Base-by-base conservation (phyloP, 1,140 invertebrate genomes). In the Eurosta solidaginis region DNA sequence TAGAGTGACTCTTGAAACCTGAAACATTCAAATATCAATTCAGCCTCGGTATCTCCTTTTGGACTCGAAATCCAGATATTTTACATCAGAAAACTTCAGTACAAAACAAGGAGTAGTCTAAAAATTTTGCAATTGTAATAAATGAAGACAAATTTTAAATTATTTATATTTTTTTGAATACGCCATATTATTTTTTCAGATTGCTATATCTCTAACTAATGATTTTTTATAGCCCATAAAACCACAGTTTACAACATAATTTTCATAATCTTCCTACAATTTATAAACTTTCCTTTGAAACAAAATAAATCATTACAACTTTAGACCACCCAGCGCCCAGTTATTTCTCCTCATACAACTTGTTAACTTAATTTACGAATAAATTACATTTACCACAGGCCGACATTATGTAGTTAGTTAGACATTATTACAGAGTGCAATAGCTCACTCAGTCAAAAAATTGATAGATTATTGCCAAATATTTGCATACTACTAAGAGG, bases 311-410 rank as follows among this genome's bases (percentile, higher is more conserved):
- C 25, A 59, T 29, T 36, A 59, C 3, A 25, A 3, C 14, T n/a
- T 33, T 17, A 5, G 59, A 40, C 59, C 59, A 68, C 59, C 29
- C 59, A 68, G 59, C 29, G 4, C 49, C 1, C 3, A 52, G 12
- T 47, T 47, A 47, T 17, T 47, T 47, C 6, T 47, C 6, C 45
- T 47, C 45, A 17, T 47, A 68, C 33, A 40, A 33, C 59, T 68
- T 68, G 59, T 68, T 68, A 68, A 68, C 59, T 68, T 68, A 68
- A 68, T 68, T 68, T 68, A 22, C 29, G 33, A 29, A 68, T 68
- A 68, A 42, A 42, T 68, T 68, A 40, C 36, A n/a, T 36, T 7
- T 3, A 33, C 33, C 17, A 42, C 33, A 22, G 10, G 2, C 45
- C 49, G 20, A 68, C 14, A 68, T 17, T 47, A 47, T 47, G 45